Evolutionary conservation across 2,888 invertebrate species (phyloP).

Genomic region (Cosmia pyralina): DNA sequence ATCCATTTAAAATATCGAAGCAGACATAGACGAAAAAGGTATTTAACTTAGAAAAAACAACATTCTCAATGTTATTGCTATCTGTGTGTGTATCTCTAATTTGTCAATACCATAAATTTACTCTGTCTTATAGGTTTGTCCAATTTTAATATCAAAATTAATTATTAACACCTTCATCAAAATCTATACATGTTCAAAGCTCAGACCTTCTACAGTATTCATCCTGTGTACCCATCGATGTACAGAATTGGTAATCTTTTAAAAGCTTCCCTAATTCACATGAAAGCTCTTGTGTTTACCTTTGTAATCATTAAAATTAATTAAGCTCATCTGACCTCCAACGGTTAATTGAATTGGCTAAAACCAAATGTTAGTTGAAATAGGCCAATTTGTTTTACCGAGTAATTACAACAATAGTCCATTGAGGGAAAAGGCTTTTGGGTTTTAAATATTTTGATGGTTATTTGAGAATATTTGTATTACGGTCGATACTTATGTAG

Average conservation of each 20-base stretch:
- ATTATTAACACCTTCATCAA: constrained; percentile 27
- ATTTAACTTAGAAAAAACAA: background rate
- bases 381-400: constrained; percentile 32
- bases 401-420: constrained; percentile 27
- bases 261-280: constrained; percentile 28
- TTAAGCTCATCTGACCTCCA: constrained; percentile 48
- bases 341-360: constrained; percentile 39
- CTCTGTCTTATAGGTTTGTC: constrained; percentile 2
- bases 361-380: constrained; percentile 24
- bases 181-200: constrained; percentile 33
- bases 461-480: background rate
- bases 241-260: constrained; percentile 44
- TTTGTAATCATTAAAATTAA: constrained; percentile 50
- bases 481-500: background rate
- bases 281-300: constrained; percentile 43
- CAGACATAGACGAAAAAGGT: background rate
- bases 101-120: constrained; percentile 20
- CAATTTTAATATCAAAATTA: constrained; percentile 27
- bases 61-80: background rate
- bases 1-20: constrained; percentile 9
- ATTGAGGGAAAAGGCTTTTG: constrained; percentile 17
- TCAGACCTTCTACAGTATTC: constrained; percentile 7
- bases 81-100: background rate
- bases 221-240: background rate
- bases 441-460: constrained; percentile 9